Conservation (phyloP, 2,888 invertebrate genomes). For the Atethmia centrago region DNA sequence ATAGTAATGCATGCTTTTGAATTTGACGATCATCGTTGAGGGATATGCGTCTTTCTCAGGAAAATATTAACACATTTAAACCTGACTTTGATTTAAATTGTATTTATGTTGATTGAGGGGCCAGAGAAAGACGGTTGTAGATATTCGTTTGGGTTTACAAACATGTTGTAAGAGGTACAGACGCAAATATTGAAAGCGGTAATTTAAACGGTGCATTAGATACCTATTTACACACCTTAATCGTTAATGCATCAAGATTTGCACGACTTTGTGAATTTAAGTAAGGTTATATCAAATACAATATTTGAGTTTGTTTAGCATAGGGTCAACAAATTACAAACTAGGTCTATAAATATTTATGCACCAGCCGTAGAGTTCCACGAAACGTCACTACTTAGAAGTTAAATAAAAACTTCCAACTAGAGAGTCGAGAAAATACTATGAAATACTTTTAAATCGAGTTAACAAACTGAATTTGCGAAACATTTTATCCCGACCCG, state of each 20-base stretch:
- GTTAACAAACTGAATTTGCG: conserved; percentile 3
- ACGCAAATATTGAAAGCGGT: neutral
- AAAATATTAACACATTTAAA: neutral
- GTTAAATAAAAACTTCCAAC: neutral
- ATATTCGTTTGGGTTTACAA: conserved; percentile 11
- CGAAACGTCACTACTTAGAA: conserved; percentile 1
- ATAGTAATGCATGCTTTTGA: conserved; percentile 18
- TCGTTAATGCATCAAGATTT: conserved; percentile 26
- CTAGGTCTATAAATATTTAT: conserved; percentile 28
- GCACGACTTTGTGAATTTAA: conserved; percentile 23
- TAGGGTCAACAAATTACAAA: conserved; percentile 26
- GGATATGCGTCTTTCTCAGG: conserved; percentile 2
- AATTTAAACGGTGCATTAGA: conserved; percentile 11
- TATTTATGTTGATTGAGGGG: conserved; percentile 13
- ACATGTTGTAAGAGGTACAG: neutral
- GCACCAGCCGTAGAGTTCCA: conserved; percentile 10
- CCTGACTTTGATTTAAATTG: conserved; percentile 19
- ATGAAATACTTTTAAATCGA: conserved; percentile 7
- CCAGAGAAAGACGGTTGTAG: neutral
- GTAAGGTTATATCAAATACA: conserved; percentile 43
- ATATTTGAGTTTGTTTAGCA: conserved; percentile 40
- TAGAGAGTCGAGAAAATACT: neutral
- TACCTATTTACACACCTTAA: conserved; percentile 9
- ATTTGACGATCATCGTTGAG: conserved; percentile 28
- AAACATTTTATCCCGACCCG: conserved; percentile 8